A percentile compares a stretch with the other conserved stretches of the same genome.
Evolutionary conservation across 2,797 vertebrate genomes (phyloP).

Genomic region (Allobates femoralis): DNA sequence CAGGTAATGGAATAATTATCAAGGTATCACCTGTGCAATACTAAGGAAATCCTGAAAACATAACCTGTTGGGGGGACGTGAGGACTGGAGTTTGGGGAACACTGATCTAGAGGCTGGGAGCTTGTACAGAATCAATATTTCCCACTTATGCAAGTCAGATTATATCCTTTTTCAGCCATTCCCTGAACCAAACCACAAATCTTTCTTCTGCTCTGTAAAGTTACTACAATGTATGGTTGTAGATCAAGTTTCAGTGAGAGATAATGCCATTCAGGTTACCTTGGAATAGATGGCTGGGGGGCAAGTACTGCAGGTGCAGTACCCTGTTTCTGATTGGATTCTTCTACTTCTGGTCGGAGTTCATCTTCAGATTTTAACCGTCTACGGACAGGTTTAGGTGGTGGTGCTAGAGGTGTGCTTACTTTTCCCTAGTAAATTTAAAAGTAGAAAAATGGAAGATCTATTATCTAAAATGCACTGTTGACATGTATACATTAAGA

Average conservation of each 20-base stretch:
- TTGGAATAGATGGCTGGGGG: constrained; percentile 93
- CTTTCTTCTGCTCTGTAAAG: background rate
- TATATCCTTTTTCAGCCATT: too few species aligned
- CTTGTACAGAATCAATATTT: too few species aligned
- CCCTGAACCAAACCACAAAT: background rate
- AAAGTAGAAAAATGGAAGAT: background rate
- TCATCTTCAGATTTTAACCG: constrained; percentile 98
- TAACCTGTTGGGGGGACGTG: too few species aligned
- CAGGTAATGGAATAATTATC: too few species aligned
- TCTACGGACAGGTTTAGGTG: constrained; percentile 94
- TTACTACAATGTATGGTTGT: background rate
- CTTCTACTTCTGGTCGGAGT: constrained; percentile 91
- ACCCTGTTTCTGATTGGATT: constrained; percentile 88
- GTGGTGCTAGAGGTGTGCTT: constrained; percentile 89
- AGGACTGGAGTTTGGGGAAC: too few species aligned
- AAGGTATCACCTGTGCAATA: too few species aligned
- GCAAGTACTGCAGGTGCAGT: constrained; percentile 87
- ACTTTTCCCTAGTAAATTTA: constrained; percentile 35
- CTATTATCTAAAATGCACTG: background rate
- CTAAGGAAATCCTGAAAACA: too few species aligned
- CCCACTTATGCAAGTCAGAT: too few species aligned
- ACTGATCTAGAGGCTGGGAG: too few species aligned
- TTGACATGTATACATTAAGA: background rate
- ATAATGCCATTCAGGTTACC: constrained; percentile 75
- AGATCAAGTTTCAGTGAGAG: background rate